A percentile compares a stretch with the other conserved stretches of the same genome.
Conservation (phyloP, 2,113 vertebrate genomes). For the Poecile atricapillus region DNA sequence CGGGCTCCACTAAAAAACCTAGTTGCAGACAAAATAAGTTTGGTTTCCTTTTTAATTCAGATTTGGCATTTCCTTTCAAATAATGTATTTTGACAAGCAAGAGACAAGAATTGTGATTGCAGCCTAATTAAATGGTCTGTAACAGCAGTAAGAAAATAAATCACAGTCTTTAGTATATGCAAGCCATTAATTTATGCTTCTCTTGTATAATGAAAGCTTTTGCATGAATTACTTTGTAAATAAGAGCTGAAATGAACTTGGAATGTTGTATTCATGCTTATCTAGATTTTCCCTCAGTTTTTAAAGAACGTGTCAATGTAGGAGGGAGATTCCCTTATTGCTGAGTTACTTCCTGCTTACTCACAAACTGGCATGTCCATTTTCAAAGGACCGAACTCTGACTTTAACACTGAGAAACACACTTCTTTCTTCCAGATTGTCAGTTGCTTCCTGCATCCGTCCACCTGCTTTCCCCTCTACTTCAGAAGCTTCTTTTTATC, state of each 20-base stretch:
- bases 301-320: background rate
- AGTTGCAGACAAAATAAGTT: background rate
- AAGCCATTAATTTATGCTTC: background rate
- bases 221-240: background rate
- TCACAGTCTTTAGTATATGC: background rate
- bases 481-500: background rate
- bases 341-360: background rate
- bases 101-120: background rate
- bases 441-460: background rate
- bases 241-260: background rate
- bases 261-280: background rate
- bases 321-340: background rate
- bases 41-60: background rate
- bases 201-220: background rate
- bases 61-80: background rate
- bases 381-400: background rate
- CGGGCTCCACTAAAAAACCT: background rate
- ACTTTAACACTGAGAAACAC: background rate
- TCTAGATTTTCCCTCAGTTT: background rate
- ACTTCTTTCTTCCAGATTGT: background rate
- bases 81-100: background rate
- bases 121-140: background rate
- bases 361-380: background rate
- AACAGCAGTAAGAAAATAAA: background rate
- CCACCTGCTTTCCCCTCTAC: background rate